Conservation (phyloP, 2,888 invertebrate genomes). For the Pollenia angustigena region DNA sequence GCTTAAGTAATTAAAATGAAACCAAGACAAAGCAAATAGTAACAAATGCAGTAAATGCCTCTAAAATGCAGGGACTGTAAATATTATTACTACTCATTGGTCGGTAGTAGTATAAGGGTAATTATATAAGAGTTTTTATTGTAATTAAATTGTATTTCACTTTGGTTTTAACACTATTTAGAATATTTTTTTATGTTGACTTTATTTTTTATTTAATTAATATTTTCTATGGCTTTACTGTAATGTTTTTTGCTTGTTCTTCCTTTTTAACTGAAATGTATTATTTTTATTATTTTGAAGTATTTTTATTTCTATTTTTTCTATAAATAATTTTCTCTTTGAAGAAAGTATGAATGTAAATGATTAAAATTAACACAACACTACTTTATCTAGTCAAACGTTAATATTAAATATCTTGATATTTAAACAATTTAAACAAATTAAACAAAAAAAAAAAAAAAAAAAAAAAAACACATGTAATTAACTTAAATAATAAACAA, state of each 20-base stretch:
- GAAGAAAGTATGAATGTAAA: not conserved
- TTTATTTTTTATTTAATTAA: slow-evolving; percentile 2
- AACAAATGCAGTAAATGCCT: slow-evolving; percentile 20
- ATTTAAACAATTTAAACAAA: slow-evolving; percentile 5
- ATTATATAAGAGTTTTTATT: slow-evolving; percentile 16
- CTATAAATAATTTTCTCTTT: slow-evolving; percentile 31
- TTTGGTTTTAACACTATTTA: not conserved
- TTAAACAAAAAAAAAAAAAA: no score
- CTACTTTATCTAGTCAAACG: slow-evolving; percentile 66
- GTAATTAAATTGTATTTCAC: slow-evolving; percentile 11
- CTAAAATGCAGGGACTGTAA: slow-evolving; percentile 42
- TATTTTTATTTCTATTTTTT: slow-evolving; percentile 36
- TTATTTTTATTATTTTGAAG: slow-evolving; percentile 15
- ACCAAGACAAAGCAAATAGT: not conserved
- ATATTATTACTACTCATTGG: slow-evolving; percentile 12
- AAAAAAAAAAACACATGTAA: slow-evolving; percentile 39
- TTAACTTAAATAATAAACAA: slow-evolving; percentile 35
- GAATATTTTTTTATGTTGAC: slow-evolving; percentile 7
- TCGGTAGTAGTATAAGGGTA: not conserved
- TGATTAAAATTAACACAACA: slow-evolving; percentile 3
- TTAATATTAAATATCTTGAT: slow-evolving; percentile 55
- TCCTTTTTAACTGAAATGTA: slow-evolving; percentile 17
- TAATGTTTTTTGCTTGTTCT: not conserved
- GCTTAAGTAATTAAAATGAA: slow-evolving; percentile 16
- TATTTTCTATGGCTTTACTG: not conserved